phyloP scores from a whole-genome alignment of 2,888 invertebrate genomes.

The Spilarctia lutea region DNA sequence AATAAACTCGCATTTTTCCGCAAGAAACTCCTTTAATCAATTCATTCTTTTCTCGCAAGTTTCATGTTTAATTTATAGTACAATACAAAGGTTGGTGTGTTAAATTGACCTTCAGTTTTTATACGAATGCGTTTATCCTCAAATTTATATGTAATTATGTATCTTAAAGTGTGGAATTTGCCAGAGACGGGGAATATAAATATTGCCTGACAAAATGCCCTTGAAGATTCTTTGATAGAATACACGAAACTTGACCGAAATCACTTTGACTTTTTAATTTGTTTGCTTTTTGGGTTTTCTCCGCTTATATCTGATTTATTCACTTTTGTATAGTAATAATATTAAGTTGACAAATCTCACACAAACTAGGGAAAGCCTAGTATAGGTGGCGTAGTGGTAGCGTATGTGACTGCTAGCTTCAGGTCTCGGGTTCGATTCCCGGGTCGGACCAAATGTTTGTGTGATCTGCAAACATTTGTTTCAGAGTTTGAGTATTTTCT shows the following conservation, averaged over 20 bases:
- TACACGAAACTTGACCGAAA: background rate
- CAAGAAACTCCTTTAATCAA: background rate
- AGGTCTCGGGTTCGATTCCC: too few relatives aligned
- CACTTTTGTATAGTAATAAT: background rate
- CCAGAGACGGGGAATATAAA: slow-evolving; percentile 1
- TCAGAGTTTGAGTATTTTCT: too few relatives aligned
- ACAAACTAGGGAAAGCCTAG: too few relatives aligned
- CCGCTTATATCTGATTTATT: background rate
- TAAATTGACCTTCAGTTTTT: background rate
- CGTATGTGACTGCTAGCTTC: too few relatives aligned
- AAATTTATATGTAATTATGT: slow-evolving; percentile 4
- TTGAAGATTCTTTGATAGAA: background rate
- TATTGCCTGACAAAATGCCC: background rate
- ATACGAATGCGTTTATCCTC: slow-evolving; percentile 13
- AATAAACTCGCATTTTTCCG: background rate
- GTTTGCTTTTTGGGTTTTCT: background rate
- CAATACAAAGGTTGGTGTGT: background rate
- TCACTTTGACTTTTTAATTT: background rate
- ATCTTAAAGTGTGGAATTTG: slow-evolving; percentile 4
- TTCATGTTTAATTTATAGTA: slow-evolving; percentile 10
- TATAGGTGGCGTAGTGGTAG: too few relatives aligned
- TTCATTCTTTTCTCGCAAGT: background rate
- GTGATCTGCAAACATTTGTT: too few relatives aligned
- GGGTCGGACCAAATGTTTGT: too few relatives aligned
- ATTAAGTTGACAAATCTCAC: too few relatives aligned